Evolutionary conservation across 2,888 invertebrate genomes (phyloP), one percentile per base, ranked within the genome.

Genomic region (Nezara viridula): DNA sequence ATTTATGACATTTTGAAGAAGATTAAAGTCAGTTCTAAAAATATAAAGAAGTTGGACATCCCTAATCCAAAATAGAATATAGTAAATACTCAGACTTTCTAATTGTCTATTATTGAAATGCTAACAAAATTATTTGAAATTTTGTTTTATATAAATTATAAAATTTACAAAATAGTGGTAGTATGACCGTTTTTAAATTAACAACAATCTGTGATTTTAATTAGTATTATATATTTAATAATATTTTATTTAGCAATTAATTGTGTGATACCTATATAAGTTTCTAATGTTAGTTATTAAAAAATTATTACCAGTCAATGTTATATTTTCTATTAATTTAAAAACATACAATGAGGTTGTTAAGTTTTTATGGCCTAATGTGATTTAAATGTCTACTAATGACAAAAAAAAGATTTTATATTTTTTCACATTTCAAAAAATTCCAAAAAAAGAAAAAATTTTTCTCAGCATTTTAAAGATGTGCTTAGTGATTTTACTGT

Each of bases 321-420:
- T 2, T 40, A 24, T 40, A 21, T n/a, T 47, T 81, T 47, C 24
- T 12, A 44, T 47, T 81, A 0, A 40, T 47, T 81, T 40, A 37
- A 40, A 37, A 44, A 81, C 81, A 81, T 47, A 44, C n/a, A 44
- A 44, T 44, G 44, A 81, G 40, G 81, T 81, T 81, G 81, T 81
- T 81, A 47, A 81, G 81, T 81, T 81, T 44, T 81, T 40, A 81
- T 81, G 81, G 81, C 81, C 81, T 81, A 81, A 81, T 81, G 81
- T 81, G 81, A 81, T 81, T 81, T 44, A 81, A 81, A 47, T 81
- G 40, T 81, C 81, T 81, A 81, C n/a, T 81, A 81, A 44, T 44
- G 44, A 44, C 40, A 81, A 40, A 40, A 44, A 81, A 81, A 81
- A 81, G 81, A 44, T 44, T 73, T 73, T 32, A 73, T 73, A 73